A percentile compares a stretch with the other conserved stretches of the same genome.
These are phyloP conservation scores for Tenrec ecaudatus DNA, from an alignment of 2,113 vertebrate species.

Conservation along the genomic window DNA sequence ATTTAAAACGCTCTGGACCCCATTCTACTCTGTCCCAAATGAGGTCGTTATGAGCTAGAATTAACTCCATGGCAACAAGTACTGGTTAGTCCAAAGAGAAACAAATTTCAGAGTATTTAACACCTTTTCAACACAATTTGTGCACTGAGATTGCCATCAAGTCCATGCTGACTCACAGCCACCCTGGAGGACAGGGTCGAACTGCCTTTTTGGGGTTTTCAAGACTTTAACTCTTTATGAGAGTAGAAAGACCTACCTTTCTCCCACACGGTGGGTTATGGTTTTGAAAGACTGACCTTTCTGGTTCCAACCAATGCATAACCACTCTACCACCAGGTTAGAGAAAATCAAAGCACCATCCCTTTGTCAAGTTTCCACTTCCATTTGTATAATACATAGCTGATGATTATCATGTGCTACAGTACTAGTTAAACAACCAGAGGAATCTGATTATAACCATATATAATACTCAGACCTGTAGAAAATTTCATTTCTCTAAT, in stretches of 20 bases:
- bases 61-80: background rate
- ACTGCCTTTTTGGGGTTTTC: too few species aligned
- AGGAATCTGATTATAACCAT: background rate
- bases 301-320: too few species aligned
- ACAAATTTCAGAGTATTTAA: conserved; percentile 21
- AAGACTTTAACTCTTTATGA: too few species aligned
- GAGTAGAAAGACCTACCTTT: too few species aligned
- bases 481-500: background rate
- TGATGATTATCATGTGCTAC: background rate
- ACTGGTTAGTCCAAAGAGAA: background rate
- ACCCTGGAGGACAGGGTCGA: too few species aligned
- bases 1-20: background rate
- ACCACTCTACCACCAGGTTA: background rate
- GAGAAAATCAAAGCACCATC: conserved; percentile 8
- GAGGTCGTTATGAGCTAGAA: background rate
- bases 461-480: background rate
- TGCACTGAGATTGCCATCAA: background rate
- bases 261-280: too few species aligned
- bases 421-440: background rate
- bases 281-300: too few species aligned
- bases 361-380: background rate
- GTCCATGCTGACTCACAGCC: too few species aligned
- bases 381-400: background rate
- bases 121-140: background rate
- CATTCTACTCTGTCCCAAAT: background rate